These are phyloP conservation scores for Papilio gigon DNA, from an alignment of 2,888 invertebrate genomes.

Conservation along the genomic window DNA sequence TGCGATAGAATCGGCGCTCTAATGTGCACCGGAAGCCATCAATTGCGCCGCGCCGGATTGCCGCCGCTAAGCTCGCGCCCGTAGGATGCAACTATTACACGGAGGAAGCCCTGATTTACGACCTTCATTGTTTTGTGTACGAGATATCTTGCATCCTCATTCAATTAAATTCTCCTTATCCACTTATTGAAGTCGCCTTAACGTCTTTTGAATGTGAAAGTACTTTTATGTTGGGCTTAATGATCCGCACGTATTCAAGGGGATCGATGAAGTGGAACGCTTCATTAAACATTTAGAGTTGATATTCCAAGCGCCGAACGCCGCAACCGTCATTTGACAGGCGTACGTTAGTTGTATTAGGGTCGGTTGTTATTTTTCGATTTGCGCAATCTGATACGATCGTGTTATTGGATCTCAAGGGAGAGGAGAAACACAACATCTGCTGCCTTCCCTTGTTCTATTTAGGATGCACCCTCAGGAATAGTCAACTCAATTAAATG, in stretches of 20 bases:
- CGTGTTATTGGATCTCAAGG: slow-evolving; percentile 52
- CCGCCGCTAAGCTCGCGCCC: slow-evolving; percentile 72
- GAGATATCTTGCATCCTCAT: slow-evolving; percentile 66
- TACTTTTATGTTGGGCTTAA: slow-evolving; percentile 23
- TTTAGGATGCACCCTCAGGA: slow-evolving; percentile 49
- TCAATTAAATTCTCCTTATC: slow-evolving; percentile 58
- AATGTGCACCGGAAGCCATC: slow-evolving; percentile 80
- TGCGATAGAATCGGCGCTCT: slow-evolving; percentile 72
- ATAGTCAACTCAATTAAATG: slow-evolving; percentile 55
- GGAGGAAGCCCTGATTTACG: slow-evolving; percentile 80
- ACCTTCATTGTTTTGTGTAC: slow-evolving; percentile 78
- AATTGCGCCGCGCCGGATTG: slow-evolving; percentile 79
- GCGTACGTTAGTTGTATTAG: slow-evolving; percentile 9
- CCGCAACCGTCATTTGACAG: background rate
- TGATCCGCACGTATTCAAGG: slow-evolving; percentile 13
- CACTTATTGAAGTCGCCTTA: slow-evolving; percentile 46
- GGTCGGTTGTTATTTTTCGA: slow-evolving; percentile 42
- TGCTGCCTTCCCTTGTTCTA: slow-evolving; percentile 59
- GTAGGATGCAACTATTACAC: slow-evolving; percentile 77
- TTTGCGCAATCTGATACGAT: slow-evolving; percentile 47
- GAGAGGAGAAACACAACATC: slow-evolving; percentile 56
- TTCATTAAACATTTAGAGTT: slow-evolving; percentile 11
- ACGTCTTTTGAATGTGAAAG: slow-evolving; percentile 19
- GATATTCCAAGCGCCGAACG: background rate
- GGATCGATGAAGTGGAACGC: slow-evolving; percentile 12